These are phyloP conservation scores for Catocala sponsa DNA, from an alignment of 2,888 invertebrate species.

Conservation along the genomic window DNA sequence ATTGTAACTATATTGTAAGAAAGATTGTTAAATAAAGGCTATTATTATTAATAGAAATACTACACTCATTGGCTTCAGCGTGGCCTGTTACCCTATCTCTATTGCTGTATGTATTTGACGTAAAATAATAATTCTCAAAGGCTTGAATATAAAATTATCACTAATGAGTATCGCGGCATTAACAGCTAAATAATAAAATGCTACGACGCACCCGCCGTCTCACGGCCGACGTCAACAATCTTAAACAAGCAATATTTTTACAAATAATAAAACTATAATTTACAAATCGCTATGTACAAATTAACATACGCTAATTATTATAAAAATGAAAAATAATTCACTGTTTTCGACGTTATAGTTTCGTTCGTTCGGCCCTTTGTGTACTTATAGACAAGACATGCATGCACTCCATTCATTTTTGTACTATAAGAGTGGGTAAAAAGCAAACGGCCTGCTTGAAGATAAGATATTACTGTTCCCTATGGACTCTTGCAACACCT, in stretches of 20 bases:
- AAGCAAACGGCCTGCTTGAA: too few species aligned
- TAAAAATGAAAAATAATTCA: constrained; percentile 22
- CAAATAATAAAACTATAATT: constrained; percentile 31
- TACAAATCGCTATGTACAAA: constrained; percentile 42
- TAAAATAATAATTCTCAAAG: constrained; percentile 46
- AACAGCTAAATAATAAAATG: constrained; percentile 38
- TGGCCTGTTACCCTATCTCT: too few species aligned
- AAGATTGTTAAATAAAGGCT: too few species aligned
- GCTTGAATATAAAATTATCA: constrained; percentile 39
- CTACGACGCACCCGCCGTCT: constrained; percentile 29
- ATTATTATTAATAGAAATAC: too few species aligned
- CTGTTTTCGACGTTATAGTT: constrained; percentile 13
- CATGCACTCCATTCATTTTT: too few species aligned
- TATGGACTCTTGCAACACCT: too few species aligned
- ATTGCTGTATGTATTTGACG: constrained; percentile 18
- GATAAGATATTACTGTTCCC: too few species aligned
- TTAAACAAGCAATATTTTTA: constrained; percentile 29
- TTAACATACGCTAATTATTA: constrained; percentile 24
- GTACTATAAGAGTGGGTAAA: too few species aligned
- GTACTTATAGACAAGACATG: too few species aligned
- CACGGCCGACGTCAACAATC: constrained; percentile 23
- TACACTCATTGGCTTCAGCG: too few species aligned
- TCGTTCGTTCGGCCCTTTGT: too few species aligned
- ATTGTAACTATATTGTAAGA: too few species aligned
- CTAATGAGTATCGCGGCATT: constrained; percentile 57